These are phyloP conservation scores for Cryptosula pallasiana DNA, from an alignment of 2,888 invertebrate genomes.

Conservation along the genomic window DNA sequence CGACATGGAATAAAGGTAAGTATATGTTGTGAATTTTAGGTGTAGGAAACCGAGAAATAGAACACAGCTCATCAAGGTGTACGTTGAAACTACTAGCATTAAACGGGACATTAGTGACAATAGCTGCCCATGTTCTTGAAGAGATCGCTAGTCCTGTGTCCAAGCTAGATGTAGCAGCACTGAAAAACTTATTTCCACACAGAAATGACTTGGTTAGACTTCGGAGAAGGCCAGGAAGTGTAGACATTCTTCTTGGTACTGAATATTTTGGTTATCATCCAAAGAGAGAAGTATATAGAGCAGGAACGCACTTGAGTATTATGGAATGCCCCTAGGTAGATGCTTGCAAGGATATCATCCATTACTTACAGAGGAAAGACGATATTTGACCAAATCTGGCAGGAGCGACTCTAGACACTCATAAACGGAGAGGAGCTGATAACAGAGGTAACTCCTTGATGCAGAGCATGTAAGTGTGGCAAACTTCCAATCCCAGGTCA, in stretches of 20 bases:
- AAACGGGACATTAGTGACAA: not conserved
- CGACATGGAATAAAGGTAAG: no score
- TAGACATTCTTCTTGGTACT: not conserved
- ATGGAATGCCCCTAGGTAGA: not conserved
- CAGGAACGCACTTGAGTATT: not conserved
- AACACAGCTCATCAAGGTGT: no score
- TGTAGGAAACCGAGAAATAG: no score
- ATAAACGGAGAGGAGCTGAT: no score
- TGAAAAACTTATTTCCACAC: not conserved
- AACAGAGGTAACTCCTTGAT: not conserved
- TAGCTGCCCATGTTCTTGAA: not conserved
- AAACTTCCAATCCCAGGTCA: not conserved
- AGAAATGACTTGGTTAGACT: not conserved
- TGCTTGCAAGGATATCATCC: constrained; percentile 5
- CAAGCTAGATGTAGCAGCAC: not conserved
- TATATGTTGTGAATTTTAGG: no score
- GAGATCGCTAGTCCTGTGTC: not conserved
- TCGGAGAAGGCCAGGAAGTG: not conserved
- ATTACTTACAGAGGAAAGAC: not conserved
- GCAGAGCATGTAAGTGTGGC: not conserved
- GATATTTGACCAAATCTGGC: no score
- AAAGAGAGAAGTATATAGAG: not conserved
- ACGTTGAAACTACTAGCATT: no score
- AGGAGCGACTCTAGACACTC: no score
- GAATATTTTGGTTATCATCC: not conserved